A percentile compares a stretch with the other conserved stretches of the same genome.
phyloP scores from a whole-genome alignment of 2,797 vertebrate species.

The Urophycis tenuis region DNA sequence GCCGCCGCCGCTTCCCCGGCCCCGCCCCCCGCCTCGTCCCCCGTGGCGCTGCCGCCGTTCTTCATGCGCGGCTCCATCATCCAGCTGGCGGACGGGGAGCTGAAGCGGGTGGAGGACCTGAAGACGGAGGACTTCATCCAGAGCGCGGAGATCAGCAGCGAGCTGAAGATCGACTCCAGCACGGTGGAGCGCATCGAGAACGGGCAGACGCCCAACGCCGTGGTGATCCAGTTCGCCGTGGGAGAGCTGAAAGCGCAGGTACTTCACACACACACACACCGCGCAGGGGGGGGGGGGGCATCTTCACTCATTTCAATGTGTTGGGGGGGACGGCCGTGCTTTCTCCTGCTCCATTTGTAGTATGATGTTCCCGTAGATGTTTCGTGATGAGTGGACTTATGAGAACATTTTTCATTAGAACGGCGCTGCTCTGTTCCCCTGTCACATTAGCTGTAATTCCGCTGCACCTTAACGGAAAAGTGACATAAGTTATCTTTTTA shows the following conservation, averaged over 20 bases:
- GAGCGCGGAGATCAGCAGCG: slow-evolving; percentile 94
- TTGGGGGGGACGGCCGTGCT: background rate
- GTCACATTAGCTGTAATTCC: background rate
- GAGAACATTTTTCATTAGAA: background rate
- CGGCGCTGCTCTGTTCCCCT: background rate
- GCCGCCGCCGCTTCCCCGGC: slow-evolving; percentile 75
- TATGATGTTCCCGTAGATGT: background rate
- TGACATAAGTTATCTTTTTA: background rate
- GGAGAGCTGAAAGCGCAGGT: slow-evolving; percentile 98
- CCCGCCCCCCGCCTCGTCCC: slow-evolving; percentile 56
- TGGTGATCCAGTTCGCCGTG: slow-evolving; percentile 94
- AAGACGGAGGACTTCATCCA: slow-evolving; percentile 99
- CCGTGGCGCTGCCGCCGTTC: slow-evolving; percentile 58
- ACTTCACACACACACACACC: too few relatives aligned
- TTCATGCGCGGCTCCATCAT: slow-evolving; percentile 90
- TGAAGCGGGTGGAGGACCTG: slow-evolving; percentile 96
- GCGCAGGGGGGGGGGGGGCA: too few relatives aligned
- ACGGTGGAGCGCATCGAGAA: slow-evolving; percentile 93
- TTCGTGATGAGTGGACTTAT: background rate
- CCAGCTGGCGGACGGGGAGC: slow-evolving; percentile 93
- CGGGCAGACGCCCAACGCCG: slow-evolving; percentile 85
- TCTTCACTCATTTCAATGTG: background rate
- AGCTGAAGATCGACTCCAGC: slow-evolving; percentile 98
- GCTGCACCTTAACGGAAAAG: background rate
- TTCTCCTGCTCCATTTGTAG: background rate